Percentiles rank a stretch among this genome's conserved stretches.
phyloP scores from a whole-genome alignment of 2,797 vertebrate genomes.

The Cynopterus sphinx region DNA sequence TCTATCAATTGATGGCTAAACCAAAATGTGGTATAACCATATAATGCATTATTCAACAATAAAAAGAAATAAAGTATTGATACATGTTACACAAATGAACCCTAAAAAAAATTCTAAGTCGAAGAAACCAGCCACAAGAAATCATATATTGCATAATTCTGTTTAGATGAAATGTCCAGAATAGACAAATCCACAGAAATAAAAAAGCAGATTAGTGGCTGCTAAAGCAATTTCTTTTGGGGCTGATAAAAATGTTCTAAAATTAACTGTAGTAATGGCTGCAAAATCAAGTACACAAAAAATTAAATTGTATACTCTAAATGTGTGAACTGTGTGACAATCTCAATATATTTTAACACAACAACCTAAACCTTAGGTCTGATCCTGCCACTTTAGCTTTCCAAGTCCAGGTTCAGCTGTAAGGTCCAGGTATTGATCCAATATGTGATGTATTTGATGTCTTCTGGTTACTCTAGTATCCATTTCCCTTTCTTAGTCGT shows the following conservation, averaged over 20 bases:
- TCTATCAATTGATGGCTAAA: background rate
- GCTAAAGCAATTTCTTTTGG: background rate
- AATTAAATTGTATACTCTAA: background rate
- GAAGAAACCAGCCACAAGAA: background rate
- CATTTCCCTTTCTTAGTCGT: constrained; percentile 2
- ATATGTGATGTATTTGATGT: background rate
- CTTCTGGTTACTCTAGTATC: background rate
- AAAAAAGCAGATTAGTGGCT: background rate
- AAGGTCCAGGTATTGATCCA: background rate
- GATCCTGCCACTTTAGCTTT: background rate
- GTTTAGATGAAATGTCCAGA: background rate
- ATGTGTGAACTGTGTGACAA: background rate
- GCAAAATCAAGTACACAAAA: background rate
- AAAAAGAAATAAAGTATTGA: background rate
- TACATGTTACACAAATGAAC: background rate
- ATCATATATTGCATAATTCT: background rate
- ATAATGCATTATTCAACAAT: background rate
- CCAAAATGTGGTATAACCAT: background rate
- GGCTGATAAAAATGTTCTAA: background rate
- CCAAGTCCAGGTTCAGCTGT: background rate
- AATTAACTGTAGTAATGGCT: background rate
- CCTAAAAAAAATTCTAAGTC: background rate
- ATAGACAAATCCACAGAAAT: background rate
- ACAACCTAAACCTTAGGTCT: background rate
- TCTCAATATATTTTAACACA: background rate